phyloP scores from a whole-genome alignment of 2,888 invertebrate genomes.

The Oxytorus armatus region DNA sequence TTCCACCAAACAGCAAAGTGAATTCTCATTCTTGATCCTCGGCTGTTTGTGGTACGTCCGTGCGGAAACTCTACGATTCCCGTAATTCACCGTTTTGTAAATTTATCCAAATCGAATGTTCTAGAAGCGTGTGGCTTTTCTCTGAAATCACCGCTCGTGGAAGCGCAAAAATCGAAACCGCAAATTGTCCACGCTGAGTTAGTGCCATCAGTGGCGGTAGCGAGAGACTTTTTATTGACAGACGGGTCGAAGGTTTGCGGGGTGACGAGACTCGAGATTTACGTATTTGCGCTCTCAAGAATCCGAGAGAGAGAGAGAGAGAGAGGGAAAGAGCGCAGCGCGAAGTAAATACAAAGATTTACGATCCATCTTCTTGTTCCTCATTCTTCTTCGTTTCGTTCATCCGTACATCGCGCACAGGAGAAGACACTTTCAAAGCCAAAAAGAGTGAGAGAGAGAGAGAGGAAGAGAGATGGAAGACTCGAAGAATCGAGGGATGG shows the following conservation, averaged over 20 bases:
- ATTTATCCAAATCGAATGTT: neutral
- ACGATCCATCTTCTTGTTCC: constrained; percentile 70
- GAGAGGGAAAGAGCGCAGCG: constrained; percentile 51
- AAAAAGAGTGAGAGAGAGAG: constrained; percentile 6
- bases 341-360: constrained; percentile 74
- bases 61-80: neutral
- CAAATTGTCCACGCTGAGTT: constrained; percentile 20
- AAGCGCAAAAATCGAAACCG: constrained; percentile 14
- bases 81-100: neutral
- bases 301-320: constrained; percentile 1
- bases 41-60: neutral
- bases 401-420: constrained; percentile 15
- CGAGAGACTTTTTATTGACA: constrained; percentile 32
- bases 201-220: constrained; percentile 22
- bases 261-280: constrained; percentile 67
- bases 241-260: constrained; percentile 62
- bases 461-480: constrained; percentile 12
- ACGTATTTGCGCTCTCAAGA: constrained; percentile 70
- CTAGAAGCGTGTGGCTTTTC: neutral
- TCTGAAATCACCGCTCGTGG: neutral
- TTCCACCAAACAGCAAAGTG: too few relatives aligned
- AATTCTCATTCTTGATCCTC: too few relatives aligned
- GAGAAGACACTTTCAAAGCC: constrained; percentile 12
- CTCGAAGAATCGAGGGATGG: constrained; percentile 54
- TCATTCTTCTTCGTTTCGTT: constrained; percentile 52